Conservation (phyloP, 2,797 vertebrate genomes). For the Zenarchopterus dispar region DNA sequence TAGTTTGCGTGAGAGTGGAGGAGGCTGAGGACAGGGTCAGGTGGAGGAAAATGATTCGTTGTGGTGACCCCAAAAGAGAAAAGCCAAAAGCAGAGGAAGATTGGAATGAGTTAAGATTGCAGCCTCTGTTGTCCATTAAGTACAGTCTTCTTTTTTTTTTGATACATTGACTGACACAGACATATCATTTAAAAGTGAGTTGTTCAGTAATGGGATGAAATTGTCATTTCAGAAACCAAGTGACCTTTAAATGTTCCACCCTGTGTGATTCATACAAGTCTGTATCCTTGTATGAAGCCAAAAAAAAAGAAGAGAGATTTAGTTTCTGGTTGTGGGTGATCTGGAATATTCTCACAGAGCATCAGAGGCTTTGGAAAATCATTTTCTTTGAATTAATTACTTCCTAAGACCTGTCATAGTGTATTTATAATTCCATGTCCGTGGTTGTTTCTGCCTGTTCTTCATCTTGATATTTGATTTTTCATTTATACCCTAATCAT, state of each 20-base stretch:
- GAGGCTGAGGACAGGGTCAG: too few relatives aligned
- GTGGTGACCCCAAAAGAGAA: too few relatives aligned
- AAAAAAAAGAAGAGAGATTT: conserved; percentile 9
- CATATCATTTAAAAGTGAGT: not conserved
- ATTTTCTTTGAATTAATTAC: conserved; percentile 21
- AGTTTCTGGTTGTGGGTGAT: not conserved
- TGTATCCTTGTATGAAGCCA: not conserved
- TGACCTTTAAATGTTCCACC: conserved; percentile 9
- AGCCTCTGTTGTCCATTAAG: too few relatives aligned
- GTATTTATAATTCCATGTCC: conserved; percentile 38
- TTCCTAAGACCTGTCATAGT: conserved; percentile 15
- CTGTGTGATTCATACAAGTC: not conserved
- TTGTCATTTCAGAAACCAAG: not conserved
- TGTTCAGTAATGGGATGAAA: not conserved
- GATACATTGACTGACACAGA: too few relatives aligned
- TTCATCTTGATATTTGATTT: too few relatives aligned
- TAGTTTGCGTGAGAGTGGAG: too few relatives aligned
- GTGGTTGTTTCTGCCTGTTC: too few relatives aligned
- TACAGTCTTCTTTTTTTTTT: too few relatives aligned
- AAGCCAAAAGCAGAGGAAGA: too few relatives aligned
- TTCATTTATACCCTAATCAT: conserved; percentile 5
- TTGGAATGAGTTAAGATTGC: too few relatives aligned
- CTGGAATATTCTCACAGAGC: not conserved
- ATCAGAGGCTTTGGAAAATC: conserved; percentile 10
- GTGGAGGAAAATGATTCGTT: too few relatives aligned